Conservation (phyloP, 1,140 invertebrate genomes). For the Probaryconus sp. region DNA sequence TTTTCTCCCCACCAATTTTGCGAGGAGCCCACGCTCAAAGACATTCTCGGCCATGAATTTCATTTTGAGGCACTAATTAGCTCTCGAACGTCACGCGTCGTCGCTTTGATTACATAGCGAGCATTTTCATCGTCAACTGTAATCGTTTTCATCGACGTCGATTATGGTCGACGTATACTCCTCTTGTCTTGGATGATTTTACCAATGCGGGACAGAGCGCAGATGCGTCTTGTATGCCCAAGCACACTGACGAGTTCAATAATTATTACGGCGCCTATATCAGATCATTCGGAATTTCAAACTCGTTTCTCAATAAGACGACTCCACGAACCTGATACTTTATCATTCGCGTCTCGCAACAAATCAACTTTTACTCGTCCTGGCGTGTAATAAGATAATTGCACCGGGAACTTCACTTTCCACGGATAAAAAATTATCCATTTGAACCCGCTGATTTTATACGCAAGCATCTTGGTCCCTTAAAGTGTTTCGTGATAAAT, state of each 20-base stretch:
- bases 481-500: too few species aligned
- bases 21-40: slow-evolving; percentile 25
- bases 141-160: slow-evolving; percentile 38
- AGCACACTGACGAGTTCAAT: slow-evolving; percentile 23
- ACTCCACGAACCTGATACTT: not conserved
- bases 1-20: too few species aligned
- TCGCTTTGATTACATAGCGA: slow-evolving; percentile 40
- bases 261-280: slow-evolving; percentile 20
- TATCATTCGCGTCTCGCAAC: not conserved
- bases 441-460: too few species aligned
- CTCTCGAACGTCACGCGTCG: slow-evolving; percentile 51
- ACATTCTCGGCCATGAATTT: slow-evolving; percentile 48
- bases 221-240: too few species aligned
- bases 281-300: not conserved
- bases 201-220: slow-evolving; percentile 2
- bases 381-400: slow-evolving; percentile 15
- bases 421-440: slow-evolving; percentile 1
- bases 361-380: slow-evolving; percentile 6
- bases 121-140: slow-evolving; percentile 35
- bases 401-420: not conserved
- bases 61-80: slow-evolving; percentile 50
- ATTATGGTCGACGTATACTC: slow-evolving; percentile 21
- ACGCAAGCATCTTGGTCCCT: too few species aligned
- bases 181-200: slow-evolving; percentile 26
- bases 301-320: slow-evolving; percentile 3